Base-by-base conservation (phyloP, 1,140 invertebrate species). In the Aethina tumida region DNA sequence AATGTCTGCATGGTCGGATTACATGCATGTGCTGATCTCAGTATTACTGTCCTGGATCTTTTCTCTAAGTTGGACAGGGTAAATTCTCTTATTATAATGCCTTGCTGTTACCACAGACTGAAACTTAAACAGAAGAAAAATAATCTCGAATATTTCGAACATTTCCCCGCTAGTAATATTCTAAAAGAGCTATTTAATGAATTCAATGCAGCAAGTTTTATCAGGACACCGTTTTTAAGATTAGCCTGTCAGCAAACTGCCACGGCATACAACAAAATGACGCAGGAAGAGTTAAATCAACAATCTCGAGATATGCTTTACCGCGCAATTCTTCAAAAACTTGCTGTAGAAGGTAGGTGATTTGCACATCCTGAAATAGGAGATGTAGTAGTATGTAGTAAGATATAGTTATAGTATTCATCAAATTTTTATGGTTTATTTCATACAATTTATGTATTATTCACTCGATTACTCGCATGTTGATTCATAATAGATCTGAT, bases 11-110 rank as follows among this genome's bases (percentile, higher is more conserved):
- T 85, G 39, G 69, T 76, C 42, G 81, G 80, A 5, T 65, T 93
- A 15, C 88, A 93, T 62, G 77, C 85, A 5, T 93, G 88, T 61
- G 87, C 81, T 1, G 84, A 90, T 63, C 69, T 93, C 16, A 79
- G 81, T 34, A 66, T 84, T 7, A 72, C 73, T 14, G 74, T 82
- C 13, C 69, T 86, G 8, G 70, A 75, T 54, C 62, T 88, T 47
- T 91, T 85, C 65, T 47, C 73, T 9, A 62, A 72, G 45, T 73
- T 80, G 60, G 52, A 67, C 15, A 50, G 63, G 17, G 75, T 75
- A 3, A 65, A 65, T 31, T 60, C 70, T 12, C 49, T 89, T 8
- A 69, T 80, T 25, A 71, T 89, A 21, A 77, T 90, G 60, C 79
- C 84, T 4, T 93, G 88, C 54, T 93, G 88, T 50, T 92, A 92